Percentiles rank a stretch among this genome's conserved stretches.
Evolutionary conservation across 2,888 invertebrate genomes (phyloP).

Genomic region (Tortricodes alternella): DNA sequence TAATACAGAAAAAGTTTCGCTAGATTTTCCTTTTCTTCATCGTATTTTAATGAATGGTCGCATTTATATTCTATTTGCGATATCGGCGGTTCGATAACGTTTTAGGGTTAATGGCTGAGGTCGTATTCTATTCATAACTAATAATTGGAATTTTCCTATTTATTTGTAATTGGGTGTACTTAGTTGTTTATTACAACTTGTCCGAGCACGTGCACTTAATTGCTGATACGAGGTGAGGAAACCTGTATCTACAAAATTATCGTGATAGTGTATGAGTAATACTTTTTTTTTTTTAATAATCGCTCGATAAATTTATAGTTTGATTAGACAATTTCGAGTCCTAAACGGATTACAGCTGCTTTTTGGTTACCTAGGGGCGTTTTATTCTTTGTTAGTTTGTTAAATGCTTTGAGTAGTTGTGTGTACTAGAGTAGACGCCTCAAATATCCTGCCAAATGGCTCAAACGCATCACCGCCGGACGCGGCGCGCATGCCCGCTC

Average conservation of each 20-base stretch:
- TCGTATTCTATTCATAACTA: constrained; percentile 53
- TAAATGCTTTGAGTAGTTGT: too few species aligned
- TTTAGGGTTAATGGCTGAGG: constrained; percentile 65
- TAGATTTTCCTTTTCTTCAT: constrained; percentile 73
- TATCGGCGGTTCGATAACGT: constrained; percentile 53
- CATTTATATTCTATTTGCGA: constrained; percentile 72
- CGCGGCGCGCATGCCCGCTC: too few species aligned
- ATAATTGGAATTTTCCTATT: constrained; percentile 78
- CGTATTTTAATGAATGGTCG: constrained; percentile 52
- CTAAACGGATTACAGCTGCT: too few species aligned
- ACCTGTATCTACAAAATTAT: neutral
- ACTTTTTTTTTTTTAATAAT: too few species aligned
- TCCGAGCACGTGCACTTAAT: constrained; percentile 52
- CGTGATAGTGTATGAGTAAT: neutral
- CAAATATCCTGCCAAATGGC: too few species aligned
- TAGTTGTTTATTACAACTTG: constrained; percentile 43
- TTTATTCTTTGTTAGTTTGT: too few species aligned
- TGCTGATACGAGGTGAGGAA: constrained; percentile 42
- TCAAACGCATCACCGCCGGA: too few species aligned
- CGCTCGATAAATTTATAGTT: too few species aligned
- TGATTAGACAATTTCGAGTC: too few species aligned
- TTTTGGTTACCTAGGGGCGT: too few species aligned
- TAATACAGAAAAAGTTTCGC: constrained; percentile 51
- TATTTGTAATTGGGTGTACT: constrained; percentile 48
- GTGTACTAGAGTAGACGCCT: too few species aligned